phyloP scores from a whole-genome alignment of 2,888 invertebrate species.

The Phaedon cochleariae region DNA sequence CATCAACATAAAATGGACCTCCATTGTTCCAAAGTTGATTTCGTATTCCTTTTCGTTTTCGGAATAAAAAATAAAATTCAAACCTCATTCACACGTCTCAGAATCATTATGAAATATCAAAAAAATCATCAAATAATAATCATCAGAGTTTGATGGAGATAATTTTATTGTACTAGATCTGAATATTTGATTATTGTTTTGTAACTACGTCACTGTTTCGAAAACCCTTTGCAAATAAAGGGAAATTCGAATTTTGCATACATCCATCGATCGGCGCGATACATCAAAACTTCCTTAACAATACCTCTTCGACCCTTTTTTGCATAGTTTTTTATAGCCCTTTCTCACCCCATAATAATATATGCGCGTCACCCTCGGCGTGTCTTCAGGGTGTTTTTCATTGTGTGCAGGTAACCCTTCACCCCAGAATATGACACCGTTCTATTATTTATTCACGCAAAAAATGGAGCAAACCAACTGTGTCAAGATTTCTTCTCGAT shows the following conservation, averaged over 20 bases:
- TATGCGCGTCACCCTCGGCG: slow-evolving; percentile 60
- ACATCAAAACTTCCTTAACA: slow-evolving; percentile 54
- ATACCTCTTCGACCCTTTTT: slow-evolving; percentile 57
- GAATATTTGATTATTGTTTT: no score
- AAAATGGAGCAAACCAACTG: slow-evolving; percentile 63
- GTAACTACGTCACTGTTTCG: slow-evolving; percentile 6
- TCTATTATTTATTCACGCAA: slow-evolving; percentile 59
- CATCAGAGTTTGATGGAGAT: no score
- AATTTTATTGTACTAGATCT: no score
- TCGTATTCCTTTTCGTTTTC: no score
- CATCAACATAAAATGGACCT: no score
- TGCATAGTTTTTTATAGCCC: slow-evolving; percentile 62
- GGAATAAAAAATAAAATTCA: no score
- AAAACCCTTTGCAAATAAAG: slow-evolving; percentile 47
- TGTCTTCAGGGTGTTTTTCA: slow-evolving; percentile 63
- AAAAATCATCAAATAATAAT: no score
- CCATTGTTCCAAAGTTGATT: no score
- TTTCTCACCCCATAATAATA: slow-evolving; percentile 62
- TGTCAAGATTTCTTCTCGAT: slow-evolving; percentile 59
- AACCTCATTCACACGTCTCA: no score
- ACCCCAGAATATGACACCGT: slow-evolving; percentile 63
- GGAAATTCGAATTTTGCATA: slow-evolving; percentile 49
- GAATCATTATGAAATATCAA: no score
- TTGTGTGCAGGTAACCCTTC: slow-evolving; percentile 60
- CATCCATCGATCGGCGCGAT: slow-evolving; percentile 51